Evolutionary conservation across 1,140 invertebrate genomes (phyloP).

Genomic region (Eubasilissa regina): DNA sequence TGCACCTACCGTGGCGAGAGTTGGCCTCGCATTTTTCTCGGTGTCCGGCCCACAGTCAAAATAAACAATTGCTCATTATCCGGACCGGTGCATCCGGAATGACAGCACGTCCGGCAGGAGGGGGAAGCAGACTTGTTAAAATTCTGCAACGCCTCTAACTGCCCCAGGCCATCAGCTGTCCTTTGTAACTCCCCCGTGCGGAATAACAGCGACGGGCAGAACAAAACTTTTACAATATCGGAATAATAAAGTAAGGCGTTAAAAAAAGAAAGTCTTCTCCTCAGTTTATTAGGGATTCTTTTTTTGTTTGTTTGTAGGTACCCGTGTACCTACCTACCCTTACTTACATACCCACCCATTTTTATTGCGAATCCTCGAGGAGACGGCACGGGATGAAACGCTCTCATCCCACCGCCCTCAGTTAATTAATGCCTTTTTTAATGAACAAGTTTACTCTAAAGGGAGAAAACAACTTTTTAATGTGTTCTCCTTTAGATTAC

Average conservation of each 20-base stretch:
- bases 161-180: conserved; percentile 49
- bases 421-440: conserved; percentile 22
- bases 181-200: conserved; percentile 57
- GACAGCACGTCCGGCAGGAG: not conserved
- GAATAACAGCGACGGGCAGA: conserved; percentile 52
- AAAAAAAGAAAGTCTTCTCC: conserved; percentile 2
- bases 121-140: conserved; percentile 21
- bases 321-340: not conserved
- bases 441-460: conserved; percentile 23
- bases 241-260: conserved; percentile 53
- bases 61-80: not conserved
- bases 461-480: conserved; percentile 26
- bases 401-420: not conserved
- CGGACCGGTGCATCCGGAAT: not conserved
- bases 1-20: too few relatives aligned
- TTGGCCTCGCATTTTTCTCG: too few relatives aligned
- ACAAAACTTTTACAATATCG: conserved; percentile 56
- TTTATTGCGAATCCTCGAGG: conserved; percentile 22
- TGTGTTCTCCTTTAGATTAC: conserved; percentile 11
- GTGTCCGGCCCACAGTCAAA: not conserved
- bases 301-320: not conserved
- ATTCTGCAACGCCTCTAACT: conserved; percentile 19
- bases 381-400: conserved; percentile 1
- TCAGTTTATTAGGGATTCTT: conserved; percentile 32
- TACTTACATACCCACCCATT: not conserved